Conservation (phyloP, 2,113 vertebrate genomes). For the Perca fluviatilis region DNA sequence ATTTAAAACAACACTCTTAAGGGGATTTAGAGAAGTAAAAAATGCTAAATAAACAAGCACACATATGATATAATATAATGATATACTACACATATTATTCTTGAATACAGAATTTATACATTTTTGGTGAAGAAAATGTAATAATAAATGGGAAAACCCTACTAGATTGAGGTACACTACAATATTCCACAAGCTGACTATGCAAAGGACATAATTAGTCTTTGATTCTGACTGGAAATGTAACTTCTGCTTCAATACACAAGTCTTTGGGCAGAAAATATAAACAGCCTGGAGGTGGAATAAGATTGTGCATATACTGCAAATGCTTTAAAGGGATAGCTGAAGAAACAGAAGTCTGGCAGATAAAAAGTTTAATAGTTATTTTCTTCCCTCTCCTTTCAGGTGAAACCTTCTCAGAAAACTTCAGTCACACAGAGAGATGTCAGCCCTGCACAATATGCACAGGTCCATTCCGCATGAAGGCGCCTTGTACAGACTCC, state of each 20-base stretch:
- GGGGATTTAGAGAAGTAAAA: not conserved
- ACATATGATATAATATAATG: not conserved
- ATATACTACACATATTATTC: not conserved
- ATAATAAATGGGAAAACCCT: too few relatives aligned
- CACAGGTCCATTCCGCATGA: conserved; percentile 89
- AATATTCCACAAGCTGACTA: too few relatives aligned
- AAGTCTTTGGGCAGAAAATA: not conserved
- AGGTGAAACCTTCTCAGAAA: conserved; percentile 94
- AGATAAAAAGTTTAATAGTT: not conserved
- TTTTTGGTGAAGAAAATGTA: not conserved
- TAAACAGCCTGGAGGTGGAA: not conserved
- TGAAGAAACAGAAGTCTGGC: not conserved
- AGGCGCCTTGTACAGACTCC: conserved; percentile 91
- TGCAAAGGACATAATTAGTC: not conserved
- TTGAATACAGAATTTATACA: not conserved
- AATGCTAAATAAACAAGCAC: not conserved
- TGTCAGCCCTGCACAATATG: conserved; percentile 92
- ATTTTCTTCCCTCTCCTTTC: conserved; percentile 13
- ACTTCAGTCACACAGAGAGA: conserved; percentile 88
- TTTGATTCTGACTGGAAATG: not conserved
- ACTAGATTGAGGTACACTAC: too few relatives aligned
- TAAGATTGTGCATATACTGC: not conserved
- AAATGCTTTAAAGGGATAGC: not conserved
- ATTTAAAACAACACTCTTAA: not conserved
- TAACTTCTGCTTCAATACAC: not conserved